Evolutionary conservation across 2,113 vertebrate species (phyloP).

Genomic region (Carassius carassius): DNA sequence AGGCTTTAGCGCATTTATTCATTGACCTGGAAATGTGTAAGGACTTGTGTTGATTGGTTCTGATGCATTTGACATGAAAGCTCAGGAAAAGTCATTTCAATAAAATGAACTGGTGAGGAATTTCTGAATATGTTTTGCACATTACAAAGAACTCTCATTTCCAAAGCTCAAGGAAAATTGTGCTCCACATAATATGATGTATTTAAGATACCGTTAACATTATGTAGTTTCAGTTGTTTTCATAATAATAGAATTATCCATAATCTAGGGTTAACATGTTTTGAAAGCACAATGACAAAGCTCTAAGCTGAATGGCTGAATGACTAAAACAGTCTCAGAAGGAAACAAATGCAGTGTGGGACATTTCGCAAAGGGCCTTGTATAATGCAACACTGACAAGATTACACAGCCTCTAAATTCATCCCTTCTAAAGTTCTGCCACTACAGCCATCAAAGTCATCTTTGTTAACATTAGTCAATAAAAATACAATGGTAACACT

Average conservation of each 20-base stretch:
- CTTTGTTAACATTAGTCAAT: too few species aligned
- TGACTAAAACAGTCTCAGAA: background rate
- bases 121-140: too few species aligned
- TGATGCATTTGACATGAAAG: background rate
- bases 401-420: slow-evolving; percentile 1
- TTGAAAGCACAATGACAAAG: slow-evolving; percentile 5
- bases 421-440: background rate
- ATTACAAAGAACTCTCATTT: background rate
- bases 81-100: background rate
- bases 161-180: background rate
- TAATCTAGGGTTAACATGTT: background rate
- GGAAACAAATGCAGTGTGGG: background rate
- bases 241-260: background rate
- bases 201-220: background rate
- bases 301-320: background rate
- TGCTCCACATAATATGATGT: background rate
- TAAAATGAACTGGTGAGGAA: background rate
- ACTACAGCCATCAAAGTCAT: background rate
- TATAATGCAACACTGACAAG: background rate
- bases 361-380: background rate
- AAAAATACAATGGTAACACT: too few species aligned
- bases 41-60: background rate
- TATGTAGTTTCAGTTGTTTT: background rate
- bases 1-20: background rate
- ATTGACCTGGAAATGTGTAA: background rate